These are phyloP conservation scores for Frankliniella fusca DNA, from an alignment of 2,888 invertebrate genomes.

Conservation along the genomic window DNA sequence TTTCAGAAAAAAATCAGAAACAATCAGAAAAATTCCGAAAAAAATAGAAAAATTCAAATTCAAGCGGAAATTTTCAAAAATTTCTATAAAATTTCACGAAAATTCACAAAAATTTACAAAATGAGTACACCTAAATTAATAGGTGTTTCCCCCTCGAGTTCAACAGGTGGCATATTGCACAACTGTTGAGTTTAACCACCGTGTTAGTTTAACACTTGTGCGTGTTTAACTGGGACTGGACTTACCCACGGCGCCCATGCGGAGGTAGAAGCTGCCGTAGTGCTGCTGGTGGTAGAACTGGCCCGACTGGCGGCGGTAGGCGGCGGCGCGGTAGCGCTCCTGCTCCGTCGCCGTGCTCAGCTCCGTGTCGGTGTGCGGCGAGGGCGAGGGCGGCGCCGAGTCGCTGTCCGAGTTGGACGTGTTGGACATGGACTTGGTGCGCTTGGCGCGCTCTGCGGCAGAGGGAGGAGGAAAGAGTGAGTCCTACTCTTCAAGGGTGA, in stretches of 20 bases:
- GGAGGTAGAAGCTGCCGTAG: constrained; percentile 86
- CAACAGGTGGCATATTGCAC: too few species aligned
- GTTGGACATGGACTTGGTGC: constrained; percentile 31
- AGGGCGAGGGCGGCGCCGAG: neutral
- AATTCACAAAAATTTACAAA: too few species aligned
- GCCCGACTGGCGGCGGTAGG: constrained; percentile 49
- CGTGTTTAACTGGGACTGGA: constrained; percentile 35
- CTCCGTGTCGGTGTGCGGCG: constrained; percentile 43
- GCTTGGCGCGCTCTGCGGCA: constrained; percentile 32
- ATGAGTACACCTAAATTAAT: too few species aligned
- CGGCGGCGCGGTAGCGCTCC: constrained; percentile 45
- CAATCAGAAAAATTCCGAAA: too few species aligned
- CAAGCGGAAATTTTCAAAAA: too few species aligned
- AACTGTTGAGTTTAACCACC: too few species aligned
- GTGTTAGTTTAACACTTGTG: too few species aligned
- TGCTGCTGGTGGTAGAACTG: constrained; percentile 63
- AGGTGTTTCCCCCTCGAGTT: too few species aligned
- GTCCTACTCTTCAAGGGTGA: too few species aligned
- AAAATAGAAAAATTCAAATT: too few species aligned
- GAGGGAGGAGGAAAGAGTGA: neutral
- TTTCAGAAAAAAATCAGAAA: too few species aligned
- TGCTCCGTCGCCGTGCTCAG: constrained; percentile 42
- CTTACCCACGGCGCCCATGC: constrained; percentile 88
- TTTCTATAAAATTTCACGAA: too few species aligned
- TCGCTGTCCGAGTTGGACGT: constrained; percentile 36